These are phyloP conservation scores for Daktulosphaira vitifoliae DNA, from an alignment of 1,140 invertebrate species.

Conservation along the genomic window DNA sequence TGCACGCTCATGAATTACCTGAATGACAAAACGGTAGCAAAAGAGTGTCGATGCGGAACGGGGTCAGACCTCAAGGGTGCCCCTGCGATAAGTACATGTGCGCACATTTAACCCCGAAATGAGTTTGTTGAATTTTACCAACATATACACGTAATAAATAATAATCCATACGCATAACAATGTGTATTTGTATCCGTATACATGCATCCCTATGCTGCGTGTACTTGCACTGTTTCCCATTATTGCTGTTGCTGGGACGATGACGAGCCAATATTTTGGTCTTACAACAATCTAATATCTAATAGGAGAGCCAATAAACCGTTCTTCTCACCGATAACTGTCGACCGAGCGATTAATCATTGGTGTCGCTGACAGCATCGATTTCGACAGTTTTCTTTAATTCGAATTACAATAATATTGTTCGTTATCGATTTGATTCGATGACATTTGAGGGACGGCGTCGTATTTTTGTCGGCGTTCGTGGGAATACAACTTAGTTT, in stretches of 20 bases:
- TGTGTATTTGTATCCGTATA: no score
- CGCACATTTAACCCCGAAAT: not conserved
- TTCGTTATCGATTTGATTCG: no score
- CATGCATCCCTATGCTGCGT: no score
- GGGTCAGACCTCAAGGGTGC: constrained; percentile 14
- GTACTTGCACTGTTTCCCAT: no score
- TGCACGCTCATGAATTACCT: not conserved
- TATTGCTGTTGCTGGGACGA: not conserved
- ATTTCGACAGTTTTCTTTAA: not conserved
- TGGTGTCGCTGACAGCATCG: not conserved
- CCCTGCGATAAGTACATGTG: not conserved
- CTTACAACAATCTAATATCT: constrained; percentile 10
- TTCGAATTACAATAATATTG: not conserved
- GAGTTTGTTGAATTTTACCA: no score
- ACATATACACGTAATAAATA: no score
- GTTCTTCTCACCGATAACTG: constrained; percentile 8
- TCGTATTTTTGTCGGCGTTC: no score
- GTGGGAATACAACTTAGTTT: no score
- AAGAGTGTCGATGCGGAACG: not conserved
- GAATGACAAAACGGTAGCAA: not conserved
- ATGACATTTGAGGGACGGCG: no score
- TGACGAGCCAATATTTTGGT: not conserved
- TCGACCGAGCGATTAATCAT: constrained; percentile 21
- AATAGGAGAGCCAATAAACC: constrained; percentile 3
- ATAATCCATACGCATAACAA: no score